Base-by-base conservation (phyloP, 1,140 invertebrate genomes). In the Drosophila kurseongensis region DNA sequence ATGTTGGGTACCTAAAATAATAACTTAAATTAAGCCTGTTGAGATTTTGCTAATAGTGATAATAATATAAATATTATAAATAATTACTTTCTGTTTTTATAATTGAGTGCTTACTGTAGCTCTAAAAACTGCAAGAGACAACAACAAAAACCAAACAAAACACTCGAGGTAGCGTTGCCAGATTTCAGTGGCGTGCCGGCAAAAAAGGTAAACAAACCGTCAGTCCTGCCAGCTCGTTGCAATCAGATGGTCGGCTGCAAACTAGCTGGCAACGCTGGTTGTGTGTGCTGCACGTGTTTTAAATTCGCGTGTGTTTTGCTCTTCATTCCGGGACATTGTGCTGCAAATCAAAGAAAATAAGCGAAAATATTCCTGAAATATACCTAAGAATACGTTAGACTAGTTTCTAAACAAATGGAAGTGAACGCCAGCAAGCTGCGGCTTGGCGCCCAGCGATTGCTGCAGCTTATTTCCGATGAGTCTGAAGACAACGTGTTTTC, bases 391-490 rank as follows among this genome's bases (percentile, higher is more conserved):
- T 50, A 35, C 62, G 44, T 29, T 7, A 5, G 5, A 69, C 16
- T 35, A 35, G 29, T 44, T 12, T n/a, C 29, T 13, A 40, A 41
- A 10, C 23, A 32, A 32, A 91, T 91, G 89, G 84, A 91, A 38
- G 56, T 91, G 18, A 86, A 75, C 51, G 75, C 78, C 50, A 90
- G 77, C 52, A 85, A 86, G 54, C 48, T 91, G 50, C 79, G 89
- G 8, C 62, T 73, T 18, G 71, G 79, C 50, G 73, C 69, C 5
- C 75, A 74, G 41, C 52, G 74, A 47, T 48, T 91, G 12, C 50
- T 78, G 18, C 36, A 86, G 18, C 45, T 80, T 7, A 69, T 77
- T 23, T 60, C 48, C 12, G 48, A 51, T 35, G 67, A 67, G 51
- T 27, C 68, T 0, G 50, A 78, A 12, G 55, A 90, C 48, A 80